Conservation (phyloP, 1,140 invertebrate genomes). For the Temnothorax longispinosus region DNA sequence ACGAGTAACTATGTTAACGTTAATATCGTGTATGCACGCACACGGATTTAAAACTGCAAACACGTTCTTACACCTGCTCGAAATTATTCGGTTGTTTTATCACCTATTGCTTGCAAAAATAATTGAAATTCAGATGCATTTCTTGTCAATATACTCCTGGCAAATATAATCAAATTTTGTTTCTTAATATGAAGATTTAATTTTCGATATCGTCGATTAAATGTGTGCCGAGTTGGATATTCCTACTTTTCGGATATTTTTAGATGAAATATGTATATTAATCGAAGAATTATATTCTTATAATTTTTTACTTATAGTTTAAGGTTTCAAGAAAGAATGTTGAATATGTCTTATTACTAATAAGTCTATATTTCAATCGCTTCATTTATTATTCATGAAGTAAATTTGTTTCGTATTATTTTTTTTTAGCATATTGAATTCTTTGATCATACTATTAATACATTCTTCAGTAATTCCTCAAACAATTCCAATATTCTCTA, state of each 20-base stretch:
- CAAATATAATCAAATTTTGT: not conserved
- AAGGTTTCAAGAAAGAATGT: not conserved
- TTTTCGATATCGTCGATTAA: not conserved
- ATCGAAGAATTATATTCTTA: too few species aligned
- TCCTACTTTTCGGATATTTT: not conserved
- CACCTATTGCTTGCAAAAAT: not conserved
- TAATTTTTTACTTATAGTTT: not conserved
- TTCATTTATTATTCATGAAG: constrained; percentile 7
- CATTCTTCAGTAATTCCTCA: constrained; percentile 8
- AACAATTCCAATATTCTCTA: not conserved
- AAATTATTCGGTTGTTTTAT: constrained; percentile 15
- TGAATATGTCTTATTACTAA: constrained; percentile 8
- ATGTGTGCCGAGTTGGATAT: not conserved
- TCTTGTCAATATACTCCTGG: not conserved
- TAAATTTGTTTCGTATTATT: not conserved
- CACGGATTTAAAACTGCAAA: constrained; percentile 62
- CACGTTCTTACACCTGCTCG: constrained; percentile 13
- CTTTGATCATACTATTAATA: not conserved
- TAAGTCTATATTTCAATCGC: not conserved
- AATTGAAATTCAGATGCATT: constrained; percentile 1
- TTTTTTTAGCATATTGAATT: not conserved
- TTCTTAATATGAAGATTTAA: not conserved
- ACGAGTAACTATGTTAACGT: constrained; percentile 68
- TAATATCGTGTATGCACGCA: constrained; percentile 72
- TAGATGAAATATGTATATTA: not conserved